These are phyloP conservation scores for Montipora capricornis DNA, from an alignment of 64 coral and sea anemone species.

Conservation along the genomic window DNA sequence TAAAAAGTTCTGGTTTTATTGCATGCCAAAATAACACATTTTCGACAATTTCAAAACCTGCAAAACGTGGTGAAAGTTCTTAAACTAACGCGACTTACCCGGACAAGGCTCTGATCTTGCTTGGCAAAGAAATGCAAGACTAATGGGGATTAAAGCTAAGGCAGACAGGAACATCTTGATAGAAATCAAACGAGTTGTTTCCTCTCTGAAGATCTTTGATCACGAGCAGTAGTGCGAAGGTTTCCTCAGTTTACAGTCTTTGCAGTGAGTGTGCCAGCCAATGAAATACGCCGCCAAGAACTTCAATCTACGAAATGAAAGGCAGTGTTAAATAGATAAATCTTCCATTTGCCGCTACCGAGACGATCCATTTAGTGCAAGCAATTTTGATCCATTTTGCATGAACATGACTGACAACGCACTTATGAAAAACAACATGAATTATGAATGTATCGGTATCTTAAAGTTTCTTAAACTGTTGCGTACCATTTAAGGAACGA, in stretches of 20 bases:
- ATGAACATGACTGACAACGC: conserved; percentile 27
- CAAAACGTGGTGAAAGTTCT: conserved; percentile 22
- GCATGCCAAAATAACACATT: conserved; percentile 46
- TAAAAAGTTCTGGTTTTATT: neutral
- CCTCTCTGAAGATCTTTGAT: neutral
- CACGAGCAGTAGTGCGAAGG: neutral
- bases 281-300: neutral
- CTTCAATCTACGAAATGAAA: conserved; percentile 41
- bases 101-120: neutral
- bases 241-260: neutral
- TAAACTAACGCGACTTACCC: conserved; percentile 8
- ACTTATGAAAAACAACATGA: conserved; percentile 4
- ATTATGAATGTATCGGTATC: conserved; percentile 62
- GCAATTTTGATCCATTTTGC: neutral
- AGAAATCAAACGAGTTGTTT: neutral
- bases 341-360: neutral
- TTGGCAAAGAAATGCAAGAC: neutral
- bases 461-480: conserved; percentile 36
- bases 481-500: neutral
- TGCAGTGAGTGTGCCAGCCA: neutral
- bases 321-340: neutral
- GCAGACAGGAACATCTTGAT: neutral
- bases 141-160: neutral
- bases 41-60: neutral
- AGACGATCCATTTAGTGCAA: neutral